Evolutionary conservation across 2,888 invertebrate genomes (phyloP).

Genomic region (Pedicia rivosa): DNA sequence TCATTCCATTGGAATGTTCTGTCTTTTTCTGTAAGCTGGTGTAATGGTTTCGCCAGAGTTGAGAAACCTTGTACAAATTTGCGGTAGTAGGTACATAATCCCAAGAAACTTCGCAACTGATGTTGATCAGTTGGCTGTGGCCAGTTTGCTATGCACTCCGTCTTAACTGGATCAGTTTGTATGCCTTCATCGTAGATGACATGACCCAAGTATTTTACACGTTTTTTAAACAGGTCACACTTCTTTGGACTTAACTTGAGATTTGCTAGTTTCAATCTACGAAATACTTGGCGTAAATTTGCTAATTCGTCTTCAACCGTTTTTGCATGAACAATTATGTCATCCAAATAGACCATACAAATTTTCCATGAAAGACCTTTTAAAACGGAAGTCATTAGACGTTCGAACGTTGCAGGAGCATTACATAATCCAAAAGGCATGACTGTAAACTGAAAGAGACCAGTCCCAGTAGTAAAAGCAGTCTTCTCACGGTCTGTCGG

Average conservation of each 20-base stretch:
- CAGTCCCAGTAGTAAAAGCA: constrained; percentile 5
- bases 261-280: background rate
- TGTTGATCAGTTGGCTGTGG: constrained; percentile 3
- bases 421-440: constrained; percentile 8
- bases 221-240: constrained; percentile 2
- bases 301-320: constrained; percentile 4
- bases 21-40: constrained; percentile 4
- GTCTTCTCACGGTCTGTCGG: constrained; percentile 5
- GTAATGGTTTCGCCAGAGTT: constrained; percentile 2
- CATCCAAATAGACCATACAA: constrained; percentile 13
- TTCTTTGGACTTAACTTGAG: constrained; percentile 6
- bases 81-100: constrained; percentile 8
- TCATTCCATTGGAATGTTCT: constrained; percentile 5
- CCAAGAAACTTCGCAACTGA: constrained; percentile 6
- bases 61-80: constrained; percentile 3
- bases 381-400: constrained; percentile 10
- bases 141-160: constrained; percentile 5
- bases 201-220: constrained; percentile 4
- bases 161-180: constrained; percentile 3
- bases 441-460: constrained; percentile 7
- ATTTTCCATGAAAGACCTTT: constrained; percentile 10
- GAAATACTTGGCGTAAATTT: constrained; percentile 7
- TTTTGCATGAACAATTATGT: constrained; percentile 11
- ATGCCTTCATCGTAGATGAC: constrained; percentile 1
- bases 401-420: constrained; percentile 7